Conservation (phyloP, 2,888 invertebrate genomes). For the Tetrapedia diversipes region DNA sequence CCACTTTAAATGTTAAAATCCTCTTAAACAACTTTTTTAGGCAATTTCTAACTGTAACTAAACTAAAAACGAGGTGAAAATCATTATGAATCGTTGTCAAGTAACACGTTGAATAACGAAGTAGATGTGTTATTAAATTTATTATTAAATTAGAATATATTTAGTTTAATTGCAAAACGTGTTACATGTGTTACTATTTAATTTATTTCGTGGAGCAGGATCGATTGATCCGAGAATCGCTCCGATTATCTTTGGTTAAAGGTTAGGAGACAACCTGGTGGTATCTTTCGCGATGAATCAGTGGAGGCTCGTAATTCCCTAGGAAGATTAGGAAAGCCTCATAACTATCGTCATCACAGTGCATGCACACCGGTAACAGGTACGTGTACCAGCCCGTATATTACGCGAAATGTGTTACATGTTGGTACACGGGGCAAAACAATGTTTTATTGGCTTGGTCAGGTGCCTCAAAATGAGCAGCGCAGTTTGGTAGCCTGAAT, state of each 20-base stretch:
- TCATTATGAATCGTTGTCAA: no score
- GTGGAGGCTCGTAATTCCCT: slow-evolving; percentile 48
- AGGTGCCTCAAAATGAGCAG: neutral
- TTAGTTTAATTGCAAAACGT: no score
- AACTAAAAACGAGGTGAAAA: no score
- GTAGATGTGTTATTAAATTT: no score
- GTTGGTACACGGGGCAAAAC: slow-evolving; percentile 43
- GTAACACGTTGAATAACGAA: no score
- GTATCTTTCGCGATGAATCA: slow-evolving; percentile 33
- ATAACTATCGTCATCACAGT: slow-evolving; percentile 55
- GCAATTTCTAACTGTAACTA: no score
- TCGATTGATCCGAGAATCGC: slow-evolving; percentile 21
- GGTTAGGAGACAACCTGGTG: slow-evolving; percentile 40
- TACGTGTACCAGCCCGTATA: slow-evolving; percentile 40
- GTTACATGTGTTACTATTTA: no score
- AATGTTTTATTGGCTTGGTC: slow-evolving; percentile 45
- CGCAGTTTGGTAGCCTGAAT: neutral
- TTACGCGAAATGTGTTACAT: slow-evolving; percentile 41
- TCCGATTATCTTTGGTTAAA: slow-evolving; percentile 52
- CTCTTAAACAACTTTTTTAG: no score
- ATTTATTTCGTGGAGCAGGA: slow-evolving; percentile 18
- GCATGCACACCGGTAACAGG: slow-evolving; percentile 28
- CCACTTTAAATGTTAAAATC: no score
- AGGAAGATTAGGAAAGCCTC: slow-evolving; percentile 63
- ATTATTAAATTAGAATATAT: no score